Conservation (phyloP, 2,113 vertebrate genomes). For the Halichoerus grypus region DNA sequence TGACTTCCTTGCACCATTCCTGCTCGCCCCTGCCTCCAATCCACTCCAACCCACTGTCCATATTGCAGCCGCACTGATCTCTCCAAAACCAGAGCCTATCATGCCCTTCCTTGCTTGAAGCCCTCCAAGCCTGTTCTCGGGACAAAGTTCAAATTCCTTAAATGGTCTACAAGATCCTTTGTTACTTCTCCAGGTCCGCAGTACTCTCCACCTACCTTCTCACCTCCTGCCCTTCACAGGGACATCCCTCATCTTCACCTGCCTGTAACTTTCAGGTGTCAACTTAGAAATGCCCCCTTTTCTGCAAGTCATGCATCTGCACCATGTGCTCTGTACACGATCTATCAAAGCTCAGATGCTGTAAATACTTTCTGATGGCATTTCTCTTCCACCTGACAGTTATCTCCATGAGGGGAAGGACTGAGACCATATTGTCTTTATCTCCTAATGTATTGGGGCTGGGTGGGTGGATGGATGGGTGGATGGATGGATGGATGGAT, state of each 20-base stretch:
- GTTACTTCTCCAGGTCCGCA: not conserved
- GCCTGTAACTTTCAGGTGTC: not conserved
- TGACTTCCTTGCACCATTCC: not conserved
- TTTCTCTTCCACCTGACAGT: not conserved
- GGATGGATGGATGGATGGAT: no score
- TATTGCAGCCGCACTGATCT: not conserved
- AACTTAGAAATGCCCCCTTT: not conserved
- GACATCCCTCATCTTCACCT: fast-evolving
- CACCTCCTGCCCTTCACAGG: no score
- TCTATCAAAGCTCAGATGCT: not conserved
- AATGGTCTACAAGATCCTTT: fast-evolving
- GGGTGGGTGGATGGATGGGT: no score
- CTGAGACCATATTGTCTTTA: no score
- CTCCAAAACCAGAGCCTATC: not conserved
- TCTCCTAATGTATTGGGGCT: not conserved
- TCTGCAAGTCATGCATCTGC: fast-evolving
- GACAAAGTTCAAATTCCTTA: not conserved
- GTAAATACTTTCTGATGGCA: not conserved
- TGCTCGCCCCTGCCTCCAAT: fast-evolving
- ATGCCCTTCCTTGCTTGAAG: not conserved
- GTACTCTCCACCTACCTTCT: not conserved
- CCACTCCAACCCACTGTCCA: not conserved
- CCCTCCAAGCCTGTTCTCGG: not conserved
- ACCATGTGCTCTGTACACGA: not conserved
- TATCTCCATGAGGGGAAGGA: not conserved